Evolutionary conservation across 2,797 vertebrate species (phyloP).

Genomic region (Rhinogobio ventralis): DNA sequence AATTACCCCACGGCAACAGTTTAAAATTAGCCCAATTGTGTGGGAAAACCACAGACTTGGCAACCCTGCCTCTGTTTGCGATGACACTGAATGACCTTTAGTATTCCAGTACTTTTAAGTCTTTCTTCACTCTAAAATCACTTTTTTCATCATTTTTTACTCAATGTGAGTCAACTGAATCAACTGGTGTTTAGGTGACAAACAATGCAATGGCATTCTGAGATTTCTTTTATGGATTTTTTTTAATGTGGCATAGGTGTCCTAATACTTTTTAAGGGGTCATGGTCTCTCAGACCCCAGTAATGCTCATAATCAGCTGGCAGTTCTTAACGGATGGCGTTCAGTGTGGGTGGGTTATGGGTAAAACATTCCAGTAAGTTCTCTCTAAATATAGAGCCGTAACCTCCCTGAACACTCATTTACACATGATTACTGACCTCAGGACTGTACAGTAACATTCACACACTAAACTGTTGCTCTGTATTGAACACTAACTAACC

Average conservation of each 20-base stretch:
- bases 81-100: no score
- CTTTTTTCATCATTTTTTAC: background rate
- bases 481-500: background rate
- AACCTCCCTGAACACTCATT: conserved; percentile 23
- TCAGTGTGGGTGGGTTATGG: conserved; percentile 18
- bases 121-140: background rate
- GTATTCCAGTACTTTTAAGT: background rate
- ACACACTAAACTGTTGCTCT: conserved; percentile 4
- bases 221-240: background rate
- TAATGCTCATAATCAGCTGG: background rate
- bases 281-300: background rate
- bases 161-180: background rate
- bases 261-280: conserved; percentile 5
- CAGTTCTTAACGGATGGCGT: background rate
- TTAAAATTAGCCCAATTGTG: background rate
- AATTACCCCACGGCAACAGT: background rate
- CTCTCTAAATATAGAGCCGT: conserved; percentile 76
- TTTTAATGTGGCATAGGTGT: background rate
- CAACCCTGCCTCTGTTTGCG: no score
- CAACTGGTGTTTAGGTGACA: background rate
- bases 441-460: conserved; percentile 12
- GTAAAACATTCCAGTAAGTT: conserved; percentile 70
- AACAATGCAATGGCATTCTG: background rate
- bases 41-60: background rate
- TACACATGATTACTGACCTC: conserved; percentile 25